A percentile compares a stretch with the other conserved stretches of the same genome.
Evolutionary conservation across 1,140 invertebrate genomes (phyloP).

Genomic region (Ceratosolen solmsi): DNA sequence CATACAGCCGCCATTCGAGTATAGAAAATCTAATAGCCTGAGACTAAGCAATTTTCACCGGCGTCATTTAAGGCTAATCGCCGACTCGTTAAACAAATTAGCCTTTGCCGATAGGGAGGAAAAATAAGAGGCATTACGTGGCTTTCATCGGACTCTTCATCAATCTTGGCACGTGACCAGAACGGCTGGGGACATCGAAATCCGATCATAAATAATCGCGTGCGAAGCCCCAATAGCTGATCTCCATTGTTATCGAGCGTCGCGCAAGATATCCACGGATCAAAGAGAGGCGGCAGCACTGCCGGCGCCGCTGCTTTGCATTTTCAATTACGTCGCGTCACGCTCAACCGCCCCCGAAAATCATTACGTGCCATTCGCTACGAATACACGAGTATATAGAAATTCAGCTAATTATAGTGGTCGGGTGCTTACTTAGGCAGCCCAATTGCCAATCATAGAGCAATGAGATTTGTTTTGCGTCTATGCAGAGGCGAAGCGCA

Average conservation of each 20-base stretch:
- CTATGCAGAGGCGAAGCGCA: background rate
- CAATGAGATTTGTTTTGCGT: background rate
- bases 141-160: slow-evolving; percentile 30
- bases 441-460: too few relatives aligned
- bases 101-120: slow-evolving; percentile 58
- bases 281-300: slow-evolving; percentile 37
- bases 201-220: slow-evolving; percentile 17
- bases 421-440: too few relatives aligned
- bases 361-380: slow-evolving; percentile 16
- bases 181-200: background rate
- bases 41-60: background rate
- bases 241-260: background rate
- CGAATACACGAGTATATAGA: background rate
- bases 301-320: slow-evolving; percentile 44
- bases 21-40: background rate
- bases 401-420: slow-evolving; percentile 21
- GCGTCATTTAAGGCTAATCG: slow-evolving; percentile 64
- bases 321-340: slow-evolving; percentile 56
- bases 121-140: slow-evolving; percentile 9
- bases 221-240: background rate
- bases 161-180: slow-evolving; percentile 28
- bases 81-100: slow-evolving; percentile 69
- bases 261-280: slow-evolving; percentile 50
- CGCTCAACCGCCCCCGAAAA: background rate
- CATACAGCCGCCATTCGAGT: background rate